A percentile compares a stretch with the other conserved stretches of the same genome.
Evolutionary conservation across 2,797 vertebrate genomes (phyloP).

Genomic region (Lates japonicus): DNA sequence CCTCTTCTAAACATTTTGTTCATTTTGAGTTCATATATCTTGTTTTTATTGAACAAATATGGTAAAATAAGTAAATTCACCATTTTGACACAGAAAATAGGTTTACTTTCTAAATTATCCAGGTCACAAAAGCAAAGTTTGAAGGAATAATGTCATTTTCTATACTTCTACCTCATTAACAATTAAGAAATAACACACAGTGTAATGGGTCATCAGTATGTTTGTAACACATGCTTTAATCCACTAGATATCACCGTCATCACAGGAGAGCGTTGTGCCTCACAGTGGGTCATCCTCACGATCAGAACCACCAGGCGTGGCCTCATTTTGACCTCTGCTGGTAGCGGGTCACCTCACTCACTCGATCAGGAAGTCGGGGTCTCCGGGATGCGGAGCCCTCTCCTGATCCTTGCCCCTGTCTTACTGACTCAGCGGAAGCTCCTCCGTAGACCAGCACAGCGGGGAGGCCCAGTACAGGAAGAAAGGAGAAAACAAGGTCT

Average conservation of each 20-base stretch:
- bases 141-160: too few species aligned
- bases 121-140: too few species aligned
- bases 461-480: not conserved
- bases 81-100: too few species aligned
- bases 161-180: too few species aligned
- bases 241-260: conserved; percentile 63
- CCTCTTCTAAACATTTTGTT: too few species aligned
- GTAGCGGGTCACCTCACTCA: conserved; percentile 94
- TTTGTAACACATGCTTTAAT: conserved; percentile 10
- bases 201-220: not conserved
- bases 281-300: conserved; percentile 78
- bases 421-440: conserved; percentile 94
- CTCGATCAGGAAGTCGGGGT: conserved; percentile 90
- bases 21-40: too few species aligned
- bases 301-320: conserved; percentile 95
- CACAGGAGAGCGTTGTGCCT: not conserved
- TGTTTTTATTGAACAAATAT: too few species aligned
- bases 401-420: conserved; percentile 86
- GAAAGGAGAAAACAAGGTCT: conserved; percentile 11
- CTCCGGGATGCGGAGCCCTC: conserved; percentile 83
- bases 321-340: conserved; percentile 91
- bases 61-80: too few species aligned
- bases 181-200: too few species aligned
- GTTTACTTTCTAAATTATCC: too few species aligned
- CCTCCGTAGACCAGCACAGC: conserved; percentile 90